Conservation (phyloP, 2,888 invertebrate species). For the Melieria crassipennis region DNA sequence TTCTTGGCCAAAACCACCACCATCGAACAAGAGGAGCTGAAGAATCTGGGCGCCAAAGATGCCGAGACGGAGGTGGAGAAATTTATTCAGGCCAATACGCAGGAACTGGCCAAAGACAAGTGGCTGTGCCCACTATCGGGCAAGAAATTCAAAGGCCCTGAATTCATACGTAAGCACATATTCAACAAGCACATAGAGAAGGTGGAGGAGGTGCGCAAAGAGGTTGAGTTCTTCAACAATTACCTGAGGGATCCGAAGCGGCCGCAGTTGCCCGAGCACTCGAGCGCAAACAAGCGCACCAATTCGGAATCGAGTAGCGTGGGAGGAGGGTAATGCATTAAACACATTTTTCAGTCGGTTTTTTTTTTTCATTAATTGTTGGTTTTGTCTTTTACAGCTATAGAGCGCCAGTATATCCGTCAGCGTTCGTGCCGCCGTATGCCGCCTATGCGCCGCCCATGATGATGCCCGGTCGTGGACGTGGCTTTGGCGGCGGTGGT, state of each 20-base stretch:
- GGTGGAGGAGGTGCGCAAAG: conserved; percentile 95
- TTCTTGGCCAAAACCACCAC: conserved; percentile 83
- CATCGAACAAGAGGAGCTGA: conserved; percentile 81
- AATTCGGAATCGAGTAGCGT: conserved; percentile 56
- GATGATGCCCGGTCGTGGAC: conserved; percentile 65
- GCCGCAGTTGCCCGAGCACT: conserved; percentile 91
- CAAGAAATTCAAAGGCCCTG: conserved; percentile 98
- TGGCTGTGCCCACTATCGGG: conserved; percentile 99
- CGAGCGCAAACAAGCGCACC: conserved; percentile 65
- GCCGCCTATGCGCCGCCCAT: conserved; percentile 68
- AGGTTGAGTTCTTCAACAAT: conserved; percentile 98
- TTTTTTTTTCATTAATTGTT: background rate
- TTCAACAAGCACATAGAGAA: conserved; percentile 97
- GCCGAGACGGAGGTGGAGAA: conserved; percentile 78
- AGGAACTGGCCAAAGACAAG: conserved; percentile 96
- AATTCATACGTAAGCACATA: conserved; percentile 98
- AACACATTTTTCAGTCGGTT: background rate
- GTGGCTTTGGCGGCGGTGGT: conserved; percentile 65
- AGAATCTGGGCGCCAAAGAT: conserved; percentile 85
- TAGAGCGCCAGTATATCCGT: conserved; percentile 60
- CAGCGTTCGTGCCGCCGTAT: conserved; percentile 66
- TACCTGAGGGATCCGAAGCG: conserved; percentile 93
- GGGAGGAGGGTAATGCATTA: conserved; percentile 31
- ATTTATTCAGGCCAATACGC: conserved; percentile 94
- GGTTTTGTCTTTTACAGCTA: conserved; percentile 48